These are phyloP conservation scores for Pheosia gnoma DNA, from an alignment of 2,888 invertebrate species.

Conservation along the genomic window DNA sequence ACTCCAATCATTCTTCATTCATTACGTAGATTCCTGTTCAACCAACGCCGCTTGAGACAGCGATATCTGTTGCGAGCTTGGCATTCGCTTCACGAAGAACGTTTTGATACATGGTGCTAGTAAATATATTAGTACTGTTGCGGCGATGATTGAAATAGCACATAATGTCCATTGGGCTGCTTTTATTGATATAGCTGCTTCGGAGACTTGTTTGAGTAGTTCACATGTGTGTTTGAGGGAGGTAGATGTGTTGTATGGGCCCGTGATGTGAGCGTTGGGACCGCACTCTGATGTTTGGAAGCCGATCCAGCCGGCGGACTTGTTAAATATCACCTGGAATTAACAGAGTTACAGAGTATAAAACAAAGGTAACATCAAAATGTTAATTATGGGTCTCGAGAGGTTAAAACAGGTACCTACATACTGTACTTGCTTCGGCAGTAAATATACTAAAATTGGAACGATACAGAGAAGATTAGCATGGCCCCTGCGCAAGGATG, in stretches of 20 bases:
- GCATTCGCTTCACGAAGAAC: slow-evolving; percentile 50
- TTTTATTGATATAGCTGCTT: slow-evolving; percentile 61
- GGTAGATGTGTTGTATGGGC: slow-evolving; percentile 62
- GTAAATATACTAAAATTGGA: too few species aligned
- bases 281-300: slow-evolving; percentile 75
- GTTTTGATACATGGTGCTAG: slow-evolving; percentile 67
- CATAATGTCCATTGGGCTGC: slow-evolving; percentile 73
- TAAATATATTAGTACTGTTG: slow-evolving; percentile 62
- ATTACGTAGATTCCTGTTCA: slow-evolving; percentile 52
- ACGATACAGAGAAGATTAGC: too few species aligned
- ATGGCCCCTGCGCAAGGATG: too few species aligned
- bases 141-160: slow-evolving; percentile 65
- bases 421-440: too few species aligned
- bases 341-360: not conserved
- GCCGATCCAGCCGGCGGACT: slow-evolving; percentile 75
- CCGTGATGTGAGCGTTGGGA: slow-evolving; percentile 61
- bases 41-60: slow-evolving; percentile 70
- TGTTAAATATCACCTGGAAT: slow-evolving; percentile 76
- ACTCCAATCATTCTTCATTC: too few species aligned
- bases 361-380: not conserved
- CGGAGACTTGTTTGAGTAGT: slow-evolving; percentile 46
- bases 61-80: slow-evolving; percentile 61
- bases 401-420: too few species aligned
- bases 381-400: too few species aligned
- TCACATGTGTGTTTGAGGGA: slow-evolving; percentile 56